Percentiles rank a stretch among this genome's conserved stretches.
Conservation (phyloP, 2,888 invertebrate species). For the Torymus aiolomorphi region DNA sequence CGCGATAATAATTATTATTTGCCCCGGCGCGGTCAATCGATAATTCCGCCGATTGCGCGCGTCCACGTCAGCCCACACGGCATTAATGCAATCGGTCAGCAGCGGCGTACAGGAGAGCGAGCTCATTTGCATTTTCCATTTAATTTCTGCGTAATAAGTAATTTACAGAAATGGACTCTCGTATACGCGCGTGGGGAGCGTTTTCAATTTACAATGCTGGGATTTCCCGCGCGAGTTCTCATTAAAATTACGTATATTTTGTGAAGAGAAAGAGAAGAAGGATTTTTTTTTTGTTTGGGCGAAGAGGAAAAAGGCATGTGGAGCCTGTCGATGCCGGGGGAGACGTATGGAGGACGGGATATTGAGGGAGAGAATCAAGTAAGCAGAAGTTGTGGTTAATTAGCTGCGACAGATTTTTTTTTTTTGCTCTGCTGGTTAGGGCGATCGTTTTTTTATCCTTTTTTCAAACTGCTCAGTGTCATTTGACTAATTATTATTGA, state of each 20-base stretch:
- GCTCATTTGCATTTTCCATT: slow-evolving; percentile 46
- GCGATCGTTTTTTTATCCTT: too few relatives aligned
- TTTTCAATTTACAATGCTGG: slow-evolving; percentile 33
- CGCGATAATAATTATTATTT: slow-evolving; percentile 51
- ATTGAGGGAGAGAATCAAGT: not conserved
- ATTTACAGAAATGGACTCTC: slow-evolving; percentile 29
- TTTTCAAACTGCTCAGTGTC: too few relatives aligned
- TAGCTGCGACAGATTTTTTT: not conserved
- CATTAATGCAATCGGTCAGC: not conserved
- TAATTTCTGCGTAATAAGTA: slow-evolving; percentile 39
- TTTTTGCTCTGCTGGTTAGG: not conserved
- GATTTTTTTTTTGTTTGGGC: not conserved
- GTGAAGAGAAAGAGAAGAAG: not conserved
- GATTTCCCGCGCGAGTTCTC: not conserved
- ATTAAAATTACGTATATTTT: slow-evolving; percentile 9
- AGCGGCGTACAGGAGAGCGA: not conserved
- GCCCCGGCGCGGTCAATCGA: slow-evolving; percentile 25
- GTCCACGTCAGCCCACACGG: slow-evolving; percentile 1
- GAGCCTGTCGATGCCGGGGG: too few relatives aligned
- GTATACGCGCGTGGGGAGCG: not conserved
- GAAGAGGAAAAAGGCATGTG: too few relatives aligned
- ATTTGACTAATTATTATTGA: too few relatives aligned
- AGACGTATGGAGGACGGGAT: too few relatives aligned
- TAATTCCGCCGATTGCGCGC: slow-evolving; percentile 40
- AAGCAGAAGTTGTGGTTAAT: not conserved